Base-by-base conservation (phyloP, 2,888 invertebrate species). In the Agriotes lineatus region DNA sequence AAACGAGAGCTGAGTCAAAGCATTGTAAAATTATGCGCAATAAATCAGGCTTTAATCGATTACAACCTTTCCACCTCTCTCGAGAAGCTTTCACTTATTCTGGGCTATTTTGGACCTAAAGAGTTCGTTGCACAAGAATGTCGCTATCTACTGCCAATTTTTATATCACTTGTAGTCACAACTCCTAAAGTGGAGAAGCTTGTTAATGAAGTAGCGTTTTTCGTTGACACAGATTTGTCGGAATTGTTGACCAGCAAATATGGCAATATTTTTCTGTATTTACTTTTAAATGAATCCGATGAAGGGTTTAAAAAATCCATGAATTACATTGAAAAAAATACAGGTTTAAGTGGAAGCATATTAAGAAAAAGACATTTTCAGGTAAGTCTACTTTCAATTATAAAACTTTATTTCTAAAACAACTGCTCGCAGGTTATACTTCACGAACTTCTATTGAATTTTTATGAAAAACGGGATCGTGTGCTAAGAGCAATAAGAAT, bases 61-160 rank as follows among this genome's bases (percentile, higher is more conserved):
- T 88, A 88, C 73, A 87, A 87, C 52, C 86, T 91, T 74, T 85
- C 87, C 0, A 85, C 88, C 50, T 87, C 89, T 0, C 82, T 91
- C 58, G 85, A 89, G 9, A 88, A 89, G 78, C 82, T 91, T 0
- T 89, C 91, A 0, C 87, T 89, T 74, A 89, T 91, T 68, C 87
- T 93, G 60, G 93, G 91, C 0, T 93, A 90, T 76, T 86, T 88
- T 18, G 90, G 90, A 35, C 89, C 90, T 6, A 88, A 90, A 77
- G 90, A 93, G 78, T 91, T 92, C 62, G 85, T 92, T 63, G 86
- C 87, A 0, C 90, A 91, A 79, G 92, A 93, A 76, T 88, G 90
- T 37, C 89, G 90, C 59, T 87, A 91, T 74, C 86, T 92, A 18
- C 82, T 93, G 6, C 91, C 92, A 0, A 86, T 88, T 83, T 85